Percentiles rank a stretch among this genome's conserved stretches.
Evolutionary conservation across 2,888 invertebrate species (phyloP).

Genomic region (Heliothis peltigera): DNA sequence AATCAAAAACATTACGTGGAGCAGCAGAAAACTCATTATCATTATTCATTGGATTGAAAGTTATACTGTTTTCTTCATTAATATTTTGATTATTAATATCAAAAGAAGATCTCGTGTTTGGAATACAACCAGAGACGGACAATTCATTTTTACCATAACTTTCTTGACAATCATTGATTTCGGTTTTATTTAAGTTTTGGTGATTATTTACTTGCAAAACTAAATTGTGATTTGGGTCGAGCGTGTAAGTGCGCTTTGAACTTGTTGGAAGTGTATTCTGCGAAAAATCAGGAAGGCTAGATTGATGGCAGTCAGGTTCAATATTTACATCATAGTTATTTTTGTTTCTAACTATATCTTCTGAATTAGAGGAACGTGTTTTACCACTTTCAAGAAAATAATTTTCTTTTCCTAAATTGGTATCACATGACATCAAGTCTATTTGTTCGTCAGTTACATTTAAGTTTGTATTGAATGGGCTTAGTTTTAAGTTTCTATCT

Average conservation of each 20-base stretch:
- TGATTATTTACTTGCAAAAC: neutral
- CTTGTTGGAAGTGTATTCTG: neutral
- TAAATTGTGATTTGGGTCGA: constrained; percentile 6
- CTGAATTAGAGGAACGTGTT: constrained; percentile 1
- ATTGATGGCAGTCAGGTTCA: neutral
- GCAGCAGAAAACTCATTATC: constrained; percentile 9
- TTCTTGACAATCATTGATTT: neutral
- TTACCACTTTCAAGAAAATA: constrained; percentile 2
- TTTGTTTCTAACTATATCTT: neutral
- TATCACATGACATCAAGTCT: constrained; percentile 1
- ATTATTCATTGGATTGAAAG: constrained; percentile 9
- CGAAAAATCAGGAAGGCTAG: neutral
- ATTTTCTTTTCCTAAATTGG: constrained; percentile 5
- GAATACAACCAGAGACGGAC: neutral
- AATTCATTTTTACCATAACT: neutral
- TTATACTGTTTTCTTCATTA: constrained; percentile 1
- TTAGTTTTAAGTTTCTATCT: constrained; percentile 28
- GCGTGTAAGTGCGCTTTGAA: neutral
- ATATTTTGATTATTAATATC: neutral
- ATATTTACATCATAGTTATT: neutral
- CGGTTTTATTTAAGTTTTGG: neutral
- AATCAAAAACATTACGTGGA: constrained; percentile 10
- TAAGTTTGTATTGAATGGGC: constrained; percentile 13
- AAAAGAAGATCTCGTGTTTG: constrained; percentile 12
- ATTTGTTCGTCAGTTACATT: neutral